phyloP scores from a whole-genome alignment of 2,888 invertebrate species.

The Phortica okadai region DNA sequence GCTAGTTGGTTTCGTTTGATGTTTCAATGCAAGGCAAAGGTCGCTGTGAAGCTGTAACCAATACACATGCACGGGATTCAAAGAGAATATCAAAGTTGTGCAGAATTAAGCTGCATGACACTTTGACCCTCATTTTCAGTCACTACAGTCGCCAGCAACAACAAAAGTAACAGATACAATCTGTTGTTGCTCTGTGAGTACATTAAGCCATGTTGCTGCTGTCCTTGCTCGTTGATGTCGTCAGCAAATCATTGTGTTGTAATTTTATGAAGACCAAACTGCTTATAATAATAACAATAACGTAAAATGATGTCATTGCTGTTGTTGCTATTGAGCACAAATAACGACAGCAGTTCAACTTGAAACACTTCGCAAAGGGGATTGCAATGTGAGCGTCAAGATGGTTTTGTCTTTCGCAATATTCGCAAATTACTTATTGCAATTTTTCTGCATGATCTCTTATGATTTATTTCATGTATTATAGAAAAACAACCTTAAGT shows the following conservation, averaged over 20 bases:
- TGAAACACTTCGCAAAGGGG: not conserved
- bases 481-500: constrained; percentile 48
- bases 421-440: not conserved
- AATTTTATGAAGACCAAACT: not conserved
- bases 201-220: not conserved
- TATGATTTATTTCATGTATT: constrained; percentile 20
- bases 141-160: constrained; percentile 46
- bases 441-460: constrained; percentile 25
- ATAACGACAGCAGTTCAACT: not conserved
- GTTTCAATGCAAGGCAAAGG: not conserved
- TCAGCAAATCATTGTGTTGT: constrained; percentile 46
- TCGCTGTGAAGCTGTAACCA: too few relatives aligned
- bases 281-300: not conserved
- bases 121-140: constrained; percentile 64
- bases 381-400: not conserved
- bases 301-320: not conserved
- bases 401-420: not conserved
- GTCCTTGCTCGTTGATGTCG: constrained; percentile 7
- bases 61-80: constrained; percentile 53
- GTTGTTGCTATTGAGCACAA: not conserved
- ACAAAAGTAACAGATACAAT: constrained; percentile 57
- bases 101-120: constrained; percentile 51
- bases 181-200: constrained; percentile 43
- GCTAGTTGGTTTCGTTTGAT: not conserved
- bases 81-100: constrained; percentile 41